Base-by-base conservation (phyloP, 2,113 vertebrate species). In the Rhinolophus ferrumequinum region DNA sequence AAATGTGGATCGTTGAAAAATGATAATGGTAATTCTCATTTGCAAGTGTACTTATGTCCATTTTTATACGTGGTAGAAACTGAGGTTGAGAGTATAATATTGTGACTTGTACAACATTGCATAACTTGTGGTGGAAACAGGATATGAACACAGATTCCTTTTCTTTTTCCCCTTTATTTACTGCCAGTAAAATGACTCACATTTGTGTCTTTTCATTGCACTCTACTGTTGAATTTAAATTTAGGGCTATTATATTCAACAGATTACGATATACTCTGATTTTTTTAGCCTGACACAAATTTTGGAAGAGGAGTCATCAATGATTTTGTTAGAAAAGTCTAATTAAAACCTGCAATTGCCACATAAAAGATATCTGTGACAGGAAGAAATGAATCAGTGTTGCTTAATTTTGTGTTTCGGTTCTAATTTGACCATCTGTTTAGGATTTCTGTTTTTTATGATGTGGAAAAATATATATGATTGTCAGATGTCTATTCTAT, bases 341-440 rank as follows among this genome's bases (percentile, higher is more conserved):
- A 83, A 91, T 94, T 93, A 92, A 95, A 87, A 70, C 75, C 79
- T 66, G 69, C 79, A 69, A 77, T 85, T 86, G 88, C 54, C 73
- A 73, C 64, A 86, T 75, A 58, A 82, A 94, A 52, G n/a, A 16
- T 94, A 82, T 95, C 60, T 81, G 35, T 96, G 47, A 86, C 54
- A 67, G 91, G 33, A 84, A 86, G 82, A 80, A 58, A 44, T 90
- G 85, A 93, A 64, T 86, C 66, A 92, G 16, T 75, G 33, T 80
- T 52, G 50, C 69, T 91, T 76, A 75, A 72, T 84, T 95, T 92
- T 91, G 50, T 94, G 33, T 90, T 94, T 91, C 10, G 19, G 54
- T 96, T 95, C n/a, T 80, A 69, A 85, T 93, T 58, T 77, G 60
- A 94, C 90, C 92, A 93, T 95, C 79, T 97, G 86, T 52, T 92